phyloP scores from a whole-genome alignment of 2,113 vertebrate genomes.

The Sardina pilchardus region DNA sequence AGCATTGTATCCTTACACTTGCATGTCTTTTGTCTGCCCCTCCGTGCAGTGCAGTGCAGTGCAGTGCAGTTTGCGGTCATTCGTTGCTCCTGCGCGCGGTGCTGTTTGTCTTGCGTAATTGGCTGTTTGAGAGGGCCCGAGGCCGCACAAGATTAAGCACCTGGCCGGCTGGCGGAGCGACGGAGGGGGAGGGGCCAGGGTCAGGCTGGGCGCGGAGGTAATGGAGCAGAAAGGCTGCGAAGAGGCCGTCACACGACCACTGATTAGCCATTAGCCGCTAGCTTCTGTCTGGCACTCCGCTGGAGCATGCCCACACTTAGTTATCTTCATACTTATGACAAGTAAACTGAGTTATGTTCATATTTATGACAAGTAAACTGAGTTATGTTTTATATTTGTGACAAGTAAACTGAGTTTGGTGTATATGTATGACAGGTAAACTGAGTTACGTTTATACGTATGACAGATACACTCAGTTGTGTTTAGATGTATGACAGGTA shows the following conservation, averaged over 20 bases:
- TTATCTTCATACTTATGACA: not conserved
- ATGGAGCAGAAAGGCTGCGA: not conserved
- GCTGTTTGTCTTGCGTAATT: not conserved
- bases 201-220: not conserved
- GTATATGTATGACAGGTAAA: no score
- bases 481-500: not conserved
- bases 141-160: not conserved
- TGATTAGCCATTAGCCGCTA: not conserved
- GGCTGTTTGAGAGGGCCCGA: not conserved
- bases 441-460: not conserved
- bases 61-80: not conserved
- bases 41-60: not conserved
- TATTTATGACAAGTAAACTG: not conserved
- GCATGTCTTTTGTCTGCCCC: no score
- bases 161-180: not conserved
- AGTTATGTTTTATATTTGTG: not conserved
- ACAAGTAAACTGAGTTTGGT: not conserved
- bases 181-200: not conserved
- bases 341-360: not conserved
- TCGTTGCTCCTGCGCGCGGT: not conserved
- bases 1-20: no score
- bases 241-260: not conserved
- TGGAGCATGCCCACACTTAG: not conserved
- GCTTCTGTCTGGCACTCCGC: not conserved
- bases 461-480: not conserved